Evolutionary conservation across 2,797 vertebrate species (phyloP).

Genomic region (Morus bassanus): DNA sequence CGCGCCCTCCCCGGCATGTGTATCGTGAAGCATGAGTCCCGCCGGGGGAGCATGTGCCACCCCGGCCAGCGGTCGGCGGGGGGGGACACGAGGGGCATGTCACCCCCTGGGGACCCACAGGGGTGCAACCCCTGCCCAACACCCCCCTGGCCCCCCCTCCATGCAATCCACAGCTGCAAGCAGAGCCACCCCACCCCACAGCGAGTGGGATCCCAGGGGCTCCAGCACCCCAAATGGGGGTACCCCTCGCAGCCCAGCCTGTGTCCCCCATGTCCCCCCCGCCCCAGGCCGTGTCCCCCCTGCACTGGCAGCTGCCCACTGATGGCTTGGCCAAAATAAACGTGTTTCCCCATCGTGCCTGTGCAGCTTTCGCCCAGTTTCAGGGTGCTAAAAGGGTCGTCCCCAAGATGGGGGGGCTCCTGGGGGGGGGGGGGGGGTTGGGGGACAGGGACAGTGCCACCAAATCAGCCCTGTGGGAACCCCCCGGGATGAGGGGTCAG

Average conservation of each 20-base stretch:
- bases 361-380: not conserved
- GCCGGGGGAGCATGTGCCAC: not conserved
- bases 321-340: slow-evolving; percentile 7
- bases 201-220: not conserved
- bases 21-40: not conserved
- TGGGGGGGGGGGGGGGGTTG: rapidly evolving
- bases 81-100: not conserved
- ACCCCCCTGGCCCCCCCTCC: not conserved
- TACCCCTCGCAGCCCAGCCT: not conserved
- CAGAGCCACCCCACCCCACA: not conserved
- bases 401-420: not conserved
- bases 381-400: not conserved
- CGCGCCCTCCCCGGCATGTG: not conserved
- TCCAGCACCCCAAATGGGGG: not conserved
- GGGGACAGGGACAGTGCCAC: not conserved
- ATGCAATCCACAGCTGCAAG: not conserved
- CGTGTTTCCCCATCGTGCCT: not conserved
- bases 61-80: not conserved
- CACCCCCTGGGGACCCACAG: not conserved
- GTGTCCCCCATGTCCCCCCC: not conserved
- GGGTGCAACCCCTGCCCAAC: too few relatives aligned
- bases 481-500: too few relatives aligned
- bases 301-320: not conserved
- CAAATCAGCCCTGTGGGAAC: too few relatives aligned
- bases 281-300: not conserved